These are phyloP conservation scores for Cetoscarus ocellatus DNA, from an alignment of 2,797 vertebrate genomes.

Conservation along the genomic window DNA sequence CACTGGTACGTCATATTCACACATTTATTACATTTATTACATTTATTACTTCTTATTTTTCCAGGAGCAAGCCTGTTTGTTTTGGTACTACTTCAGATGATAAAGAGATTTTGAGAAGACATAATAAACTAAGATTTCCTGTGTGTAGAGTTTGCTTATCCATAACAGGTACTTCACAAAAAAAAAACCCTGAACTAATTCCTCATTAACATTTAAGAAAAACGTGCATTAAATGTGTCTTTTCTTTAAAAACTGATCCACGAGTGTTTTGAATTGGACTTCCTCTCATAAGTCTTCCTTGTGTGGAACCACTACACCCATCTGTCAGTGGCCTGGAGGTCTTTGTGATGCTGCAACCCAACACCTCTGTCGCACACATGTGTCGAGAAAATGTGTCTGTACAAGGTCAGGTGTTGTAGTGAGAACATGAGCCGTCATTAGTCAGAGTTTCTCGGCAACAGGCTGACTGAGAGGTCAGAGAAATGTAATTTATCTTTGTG, in stretches of 20 bases:
- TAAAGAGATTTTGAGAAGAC: too few relatives aligned
- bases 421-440: constrained; percentile 1
- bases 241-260: constrained; percentile 14
- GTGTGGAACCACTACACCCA: constrained; percentile 44
- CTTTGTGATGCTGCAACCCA: constrained; percentile 43
- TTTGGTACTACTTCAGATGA: too few relatives aligned
- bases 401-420: constrained; percentile 7
- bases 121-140: too few relatives aligned
- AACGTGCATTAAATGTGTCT: not conserved
- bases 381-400: constrained; percentile 6
- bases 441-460: constrained; percentile 22
- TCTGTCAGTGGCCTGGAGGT: constrained; percentile 63
- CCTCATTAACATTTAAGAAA: not conserved
- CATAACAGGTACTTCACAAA: too few relatives aligned
- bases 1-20: too few relatives aligned
- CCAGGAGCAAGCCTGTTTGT: too few relatives aligned
- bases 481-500: not conserved
- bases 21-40: too few relatives aligned
- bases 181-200: not conserved
- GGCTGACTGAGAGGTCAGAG: not conserved
- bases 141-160: too few relatives aligned
- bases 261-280: constrained; percentile 9
- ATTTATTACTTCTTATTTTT: too few relatives aligned
- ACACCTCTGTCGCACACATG: constrained; percentile 46
- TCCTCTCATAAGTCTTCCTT: constrained; percentile 24